Evolutionary conservation across 2,113 vertebrate genomes (phyloP).

Genomic region (Andinoacara biseriatus): DNA sequence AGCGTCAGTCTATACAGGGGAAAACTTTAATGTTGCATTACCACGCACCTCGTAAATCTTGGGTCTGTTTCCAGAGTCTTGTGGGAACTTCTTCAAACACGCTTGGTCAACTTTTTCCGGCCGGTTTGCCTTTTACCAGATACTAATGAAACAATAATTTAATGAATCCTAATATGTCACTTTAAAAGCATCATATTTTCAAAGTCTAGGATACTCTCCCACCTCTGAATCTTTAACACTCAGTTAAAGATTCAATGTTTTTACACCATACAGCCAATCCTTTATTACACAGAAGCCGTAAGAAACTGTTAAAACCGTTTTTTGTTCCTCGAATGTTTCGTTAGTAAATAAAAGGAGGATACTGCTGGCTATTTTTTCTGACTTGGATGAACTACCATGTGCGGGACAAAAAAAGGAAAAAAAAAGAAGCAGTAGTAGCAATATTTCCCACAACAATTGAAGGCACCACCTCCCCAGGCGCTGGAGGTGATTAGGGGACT

Average conservation of each 20-base stretch:
- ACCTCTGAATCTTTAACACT: neutral
- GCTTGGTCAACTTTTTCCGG: neutral
- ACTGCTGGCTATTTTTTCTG: neutral
- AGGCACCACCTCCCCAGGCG: slow-evolving; percentile 40
- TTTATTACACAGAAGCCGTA: neutral
- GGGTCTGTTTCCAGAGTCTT: neutral
- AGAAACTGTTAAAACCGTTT: neutral
- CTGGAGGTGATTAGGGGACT: slow-evolving; percentile 73
- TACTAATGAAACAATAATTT: neutral
- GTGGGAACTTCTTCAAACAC: neutral
- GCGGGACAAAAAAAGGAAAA: neutral
- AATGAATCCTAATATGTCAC: neutral
- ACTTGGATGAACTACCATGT: neutral
- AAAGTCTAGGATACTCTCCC: neutral
- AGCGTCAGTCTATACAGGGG: neutral
- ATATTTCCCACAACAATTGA: slow-evolving; percentile 23
- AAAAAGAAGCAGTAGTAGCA: no score
- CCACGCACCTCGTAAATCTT: slow-evolving; percentile 31
- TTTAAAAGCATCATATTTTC: neutral
- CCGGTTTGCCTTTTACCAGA: neutral
- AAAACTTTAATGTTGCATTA: slow-evolving; percentile 52
- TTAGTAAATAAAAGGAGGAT: neutral
- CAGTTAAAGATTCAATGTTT: no score
- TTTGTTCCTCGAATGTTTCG: neutral
- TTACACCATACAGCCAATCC: neutral